phyloP scores from a whole-genome alignment of 2,113 vertebrate genomes.

The Lepisosteus oculatus region DNA sequence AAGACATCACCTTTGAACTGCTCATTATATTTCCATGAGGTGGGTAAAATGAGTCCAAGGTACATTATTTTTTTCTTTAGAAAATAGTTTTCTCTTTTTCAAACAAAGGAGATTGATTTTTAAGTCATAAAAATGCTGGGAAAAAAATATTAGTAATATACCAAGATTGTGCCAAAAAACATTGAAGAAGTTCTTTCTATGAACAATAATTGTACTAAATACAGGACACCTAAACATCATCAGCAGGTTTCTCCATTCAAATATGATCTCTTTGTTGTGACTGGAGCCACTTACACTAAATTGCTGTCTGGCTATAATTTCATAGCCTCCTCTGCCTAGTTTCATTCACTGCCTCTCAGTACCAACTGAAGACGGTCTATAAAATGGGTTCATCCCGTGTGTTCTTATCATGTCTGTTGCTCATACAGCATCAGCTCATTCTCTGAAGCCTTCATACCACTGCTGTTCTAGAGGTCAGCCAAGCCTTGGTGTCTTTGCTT shows the following conservation, averaged over 20 bases:
- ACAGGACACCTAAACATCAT: not conserved
- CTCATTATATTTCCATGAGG: not conserved
- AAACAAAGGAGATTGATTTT: no score
- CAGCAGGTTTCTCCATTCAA: not conserved
- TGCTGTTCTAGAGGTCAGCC: not conserved
- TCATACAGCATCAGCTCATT: not conserved
- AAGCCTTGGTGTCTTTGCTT: no score
- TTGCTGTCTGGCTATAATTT: not conserved
- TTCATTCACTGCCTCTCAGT: slow-evolving; percentile 4
- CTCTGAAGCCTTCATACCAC: not conserved
- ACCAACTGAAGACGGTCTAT: not conserved
- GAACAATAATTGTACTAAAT: no score
- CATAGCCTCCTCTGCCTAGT: not conserved
- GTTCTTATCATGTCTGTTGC: not conserved
- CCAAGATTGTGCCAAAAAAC: no score
- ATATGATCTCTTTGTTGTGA: not conserved
- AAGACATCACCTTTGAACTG: not conserved
- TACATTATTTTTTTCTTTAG: slow-evolving; percentile 4
- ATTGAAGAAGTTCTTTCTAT: no score
- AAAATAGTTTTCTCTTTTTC: not conserved
- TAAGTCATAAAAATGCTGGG: no score
- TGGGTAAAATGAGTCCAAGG: not conserved
- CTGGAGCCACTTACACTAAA: not conserved
- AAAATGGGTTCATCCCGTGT: not conserved
- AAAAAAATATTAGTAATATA: no score